A percentile compares a stretch with the other conserved stretches of the same genome.
phyloP scores from a whole-genome alignment of 2,113 vertebrate species.

The Argyrosomus japonicus region DNA sequence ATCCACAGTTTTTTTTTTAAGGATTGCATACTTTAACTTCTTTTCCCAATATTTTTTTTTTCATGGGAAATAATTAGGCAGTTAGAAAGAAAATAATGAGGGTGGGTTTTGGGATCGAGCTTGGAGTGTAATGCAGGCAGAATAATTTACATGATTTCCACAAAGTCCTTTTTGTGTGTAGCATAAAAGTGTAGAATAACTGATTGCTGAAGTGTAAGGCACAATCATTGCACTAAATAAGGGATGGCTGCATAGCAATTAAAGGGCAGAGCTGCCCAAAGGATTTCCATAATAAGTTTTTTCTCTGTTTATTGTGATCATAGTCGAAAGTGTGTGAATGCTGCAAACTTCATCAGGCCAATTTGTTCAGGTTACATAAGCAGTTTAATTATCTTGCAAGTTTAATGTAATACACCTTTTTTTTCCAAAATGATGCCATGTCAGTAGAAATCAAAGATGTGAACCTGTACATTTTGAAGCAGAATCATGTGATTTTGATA shows the following conservation, averaged over 20 bases:
- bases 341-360: slow-evolving; percentile 9
- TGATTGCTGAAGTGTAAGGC: slow-evolving; percentile 12
- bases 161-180: slow-evolving; percentile 13
- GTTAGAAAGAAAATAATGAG: slow-evolving; percentile 27
- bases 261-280: background rate
- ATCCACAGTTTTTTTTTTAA: background rate
- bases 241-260: background rate
- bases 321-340: background rate
- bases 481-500: background rate
- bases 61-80: slow-evolving; percentile 15
- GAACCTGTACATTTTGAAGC: background rate
- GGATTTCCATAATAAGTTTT: slow-evolving; percentile 15
- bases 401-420: background rate
- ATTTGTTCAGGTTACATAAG: slow-evolving; percentile 19
- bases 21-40: background rate
- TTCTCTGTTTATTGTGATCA: background rate
- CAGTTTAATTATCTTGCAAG: slow-evolving; percentile 7
- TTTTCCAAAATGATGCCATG: background rate
- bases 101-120: background rate
- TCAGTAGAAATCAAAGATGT: background rate
- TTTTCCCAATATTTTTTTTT: background rate
- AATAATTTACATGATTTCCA: slow-evolving; percentile 22
- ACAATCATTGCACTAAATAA: slow-evolving; percentile 7
- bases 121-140: background rate
- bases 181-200: slow-evolving; percentile 16